Evolutionary conservation across 1,140 invertebrate genomes (phyloP).

Genomic region (Idris sp.): DNA sequence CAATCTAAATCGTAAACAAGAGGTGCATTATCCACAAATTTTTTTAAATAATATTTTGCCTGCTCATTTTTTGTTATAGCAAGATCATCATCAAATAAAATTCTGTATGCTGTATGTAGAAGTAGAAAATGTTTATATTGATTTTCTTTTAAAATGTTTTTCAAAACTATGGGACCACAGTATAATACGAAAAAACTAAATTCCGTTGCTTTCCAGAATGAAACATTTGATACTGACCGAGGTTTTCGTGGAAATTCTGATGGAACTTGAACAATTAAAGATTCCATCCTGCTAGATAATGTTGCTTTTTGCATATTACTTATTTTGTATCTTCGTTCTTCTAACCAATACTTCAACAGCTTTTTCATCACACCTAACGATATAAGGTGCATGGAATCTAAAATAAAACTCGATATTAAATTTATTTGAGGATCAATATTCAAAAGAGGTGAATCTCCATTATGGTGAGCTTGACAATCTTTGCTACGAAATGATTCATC

Average conservation of each 20-base stretch:
- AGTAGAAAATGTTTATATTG: no score
- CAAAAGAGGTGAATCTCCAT: conserved; percentile 20
- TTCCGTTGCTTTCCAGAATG: conserved; percentile 6
- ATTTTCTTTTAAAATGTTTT: no score
- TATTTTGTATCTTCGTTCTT: conserved; percentile 48
- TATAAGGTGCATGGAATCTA: conserved; percentile 64
- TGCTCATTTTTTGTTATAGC: no score
- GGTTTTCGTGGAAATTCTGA: conserved; percentile 47
- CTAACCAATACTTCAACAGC: conserved; percentile 57
- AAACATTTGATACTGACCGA: not conserved
- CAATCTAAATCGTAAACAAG: no score
- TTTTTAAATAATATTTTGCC: no score
- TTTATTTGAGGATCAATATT: conserved; percentile 38
- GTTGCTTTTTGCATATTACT: not conserved
- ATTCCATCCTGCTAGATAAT: conserved; percentile 26
- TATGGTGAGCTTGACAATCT: conserved; percentile 32
- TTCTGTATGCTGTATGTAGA: no score
- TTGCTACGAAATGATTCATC: conserved; percentile 25
- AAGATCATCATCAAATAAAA: no score
- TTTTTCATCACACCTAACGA: conserved; percentile 65
- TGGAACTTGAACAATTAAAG: conserved; percentile 31
- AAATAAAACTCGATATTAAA: conserved; percentile 52
- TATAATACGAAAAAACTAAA: no score
- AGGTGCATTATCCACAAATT: no score
- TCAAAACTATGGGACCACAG: no score